phyloP scores from a whole-genome alignment of 2,797 vertebrate genomes.

The Xyrichtys novacula region DNA sequence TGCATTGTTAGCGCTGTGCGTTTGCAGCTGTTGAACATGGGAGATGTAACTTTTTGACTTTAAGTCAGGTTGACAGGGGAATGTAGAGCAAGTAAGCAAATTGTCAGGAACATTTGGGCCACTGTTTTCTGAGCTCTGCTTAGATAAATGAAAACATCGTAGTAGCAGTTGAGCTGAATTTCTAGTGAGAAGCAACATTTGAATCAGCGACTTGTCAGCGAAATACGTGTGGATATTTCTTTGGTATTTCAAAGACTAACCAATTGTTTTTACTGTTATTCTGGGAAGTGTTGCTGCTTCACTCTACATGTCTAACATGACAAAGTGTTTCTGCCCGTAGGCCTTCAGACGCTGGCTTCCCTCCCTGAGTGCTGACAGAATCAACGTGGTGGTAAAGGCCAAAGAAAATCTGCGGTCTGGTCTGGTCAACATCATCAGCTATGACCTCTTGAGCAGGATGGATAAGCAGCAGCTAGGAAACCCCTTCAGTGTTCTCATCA shows the following conservation, averaged over 20 bases:
- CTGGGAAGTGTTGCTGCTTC: neutral
- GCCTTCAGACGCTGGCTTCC: conserved; percentile 96
- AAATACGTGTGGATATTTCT: neutral
- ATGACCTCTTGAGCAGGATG: conserved; percentile 95
- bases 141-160: conserved; percentile 16
- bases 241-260: neutral
- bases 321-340: conserved; percentile 70
- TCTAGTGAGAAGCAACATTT: conserved; percentile 2
- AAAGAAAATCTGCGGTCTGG: conserved; percentile 88
- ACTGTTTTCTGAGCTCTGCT: conserved; percentile 13
- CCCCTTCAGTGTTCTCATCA: conserved; percentile 91
- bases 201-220: neutral
- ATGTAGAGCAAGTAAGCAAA: conserved; percentile 31
- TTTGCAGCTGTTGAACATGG: conserved; percentile 33
- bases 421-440: conserved; percentile 95
- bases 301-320: conserved; percentile 15
- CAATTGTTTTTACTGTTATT: neutral
- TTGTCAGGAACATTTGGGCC: conserved; percentile 50
- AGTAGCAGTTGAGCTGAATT: conserved; percentile 2
- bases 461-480: conserved; percentile 85
- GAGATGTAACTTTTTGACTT: conserved; percentile 35
- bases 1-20: conserved; percentile 35
- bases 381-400: conserved; percentile 92
- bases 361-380: conserved; percentile 84
- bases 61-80: conserved; percentile 57